Evolutionary conservation across 1,140 invertebrate species (phyloP).

Genomic region (Amyelois transitella): DNA sequence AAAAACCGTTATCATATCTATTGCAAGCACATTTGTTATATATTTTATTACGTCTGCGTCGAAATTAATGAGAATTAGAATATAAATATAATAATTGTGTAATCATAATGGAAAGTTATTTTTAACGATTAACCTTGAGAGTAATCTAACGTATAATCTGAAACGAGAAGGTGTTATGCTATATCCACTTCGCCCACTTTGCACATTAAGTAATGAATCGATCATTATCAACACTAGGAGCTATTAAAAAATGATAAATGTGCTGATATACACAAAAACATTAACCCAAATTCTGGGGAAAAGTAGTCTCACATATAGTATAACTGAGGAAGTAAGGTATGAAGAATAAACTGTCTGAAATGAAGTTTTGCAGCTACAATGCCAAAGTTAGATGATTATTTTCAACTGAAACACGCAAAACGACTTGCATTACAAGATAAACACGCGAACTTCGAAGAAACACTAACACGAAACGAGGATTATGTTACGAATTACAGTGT

Average conservation of each 20-base stretch:
- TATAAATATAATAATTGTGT: not conserved
- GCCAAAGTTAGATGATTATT: slow-evolving; percentile 54
- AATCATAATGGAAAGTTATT: not conserved
- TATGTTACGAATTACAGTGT: slow-evolving; percentile 44
- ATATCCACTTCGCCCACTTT: slow-evolving; percentile 1
- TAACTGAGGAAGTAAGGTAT: not conserved
- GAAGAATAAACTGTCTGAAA: slow-evolving; percentile 8
- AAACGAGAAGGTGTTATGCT: not conserved
- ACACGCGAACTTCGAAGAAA: slow-evolving; percentile 66
- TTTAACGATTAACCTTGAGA: not conserved
- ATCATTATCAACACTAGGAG: slow-evolving; percentile 1
- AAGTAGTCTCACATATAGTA: not conserved
- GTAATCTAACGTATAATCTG: not conserved
- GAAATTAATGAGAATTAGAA: not conserved
- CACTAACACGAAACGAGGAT: slow-evolving; percentile 45
- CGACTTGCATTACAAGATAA: slow-evolving; percentile 56
- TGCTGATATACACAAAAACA: not conserved
- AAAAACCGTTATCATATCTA: not conserved
- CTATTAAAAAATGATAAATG: slow-evolving; percentile 2
- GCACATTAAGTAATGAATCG: not conserved
- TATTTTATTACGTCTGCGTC: not conserved
- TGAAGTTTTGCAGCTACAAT: slow-evolving; percentile 40
- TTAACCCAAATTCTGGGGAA: not conserved
- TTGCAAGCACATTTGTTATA: not conserved
- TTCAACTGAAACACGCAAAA: slow-evolving; percentile 58